phyloP scores from a whole-genome alignment of 2,888 invertebrate species.

The Melanargia galathea region DNA sequence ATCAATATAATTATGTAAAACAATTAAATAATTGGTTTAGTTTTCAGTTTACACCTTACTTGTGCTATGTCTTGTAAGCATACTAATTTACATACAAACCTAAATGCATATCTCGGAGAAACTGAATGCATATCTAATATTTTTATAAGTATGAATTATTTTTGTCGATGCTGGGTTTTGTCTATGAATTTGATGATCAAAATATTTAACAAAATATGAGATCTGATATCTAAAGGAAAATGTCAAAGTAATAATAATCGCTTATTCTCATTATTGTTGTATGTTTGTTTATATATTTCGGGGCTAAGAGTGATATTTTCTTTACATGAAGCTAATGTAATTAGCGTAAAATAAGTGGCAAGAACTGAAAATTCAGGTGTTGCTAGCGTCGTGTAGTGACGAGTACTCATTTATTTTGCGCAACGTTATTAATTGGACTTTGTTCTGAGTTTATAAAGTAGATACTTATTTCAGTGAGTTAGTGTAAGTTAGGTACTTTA shows the following conservation, averaged over 20 bases:
- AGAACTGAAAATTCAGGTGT: slow-evolving; percentile 27
- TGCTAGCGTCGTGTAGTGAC: slow-evolving; percentile 61
- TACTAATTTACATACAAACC: no score
- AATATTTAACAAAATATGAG: background rate
- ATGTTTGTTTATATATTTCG: background rate
- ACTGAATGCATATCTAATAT: no score
- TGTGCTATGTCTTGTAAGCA: no score
- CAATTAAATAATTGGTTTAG: no score
- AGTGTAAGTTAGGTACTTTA: slow-evolving; percentile 62
- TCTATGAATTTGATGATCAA: background rate
- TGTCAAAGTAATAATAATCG: background rate
- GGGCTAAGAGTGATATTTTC: background rate
- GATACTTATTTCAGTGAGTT: slow-evolving; percentile 44
- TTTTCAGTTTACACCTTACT: no score
- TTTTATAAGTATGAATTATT: no score
- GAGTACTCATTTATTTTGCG: slow-evolving; percentile 79
- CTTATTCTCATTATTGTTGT: background rate
- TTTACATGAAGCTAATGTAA: background rate
- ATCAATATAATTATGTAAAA: no score
- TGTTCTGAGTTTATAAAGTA: slow-evolving; percentile 27
- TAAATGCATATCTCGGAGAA: no score
- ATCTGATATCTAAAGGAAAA: background rate
- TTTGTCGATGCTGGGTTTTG: no score
- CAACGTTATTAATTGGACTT: slow-evolving; percentile 64
- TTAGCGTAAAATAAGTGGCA: slow-evolving; percentile 25